Base-by-base conservation (phyloP, 2,113 vertebrate genomes). In the Alligator mississippiensis region DNA sequence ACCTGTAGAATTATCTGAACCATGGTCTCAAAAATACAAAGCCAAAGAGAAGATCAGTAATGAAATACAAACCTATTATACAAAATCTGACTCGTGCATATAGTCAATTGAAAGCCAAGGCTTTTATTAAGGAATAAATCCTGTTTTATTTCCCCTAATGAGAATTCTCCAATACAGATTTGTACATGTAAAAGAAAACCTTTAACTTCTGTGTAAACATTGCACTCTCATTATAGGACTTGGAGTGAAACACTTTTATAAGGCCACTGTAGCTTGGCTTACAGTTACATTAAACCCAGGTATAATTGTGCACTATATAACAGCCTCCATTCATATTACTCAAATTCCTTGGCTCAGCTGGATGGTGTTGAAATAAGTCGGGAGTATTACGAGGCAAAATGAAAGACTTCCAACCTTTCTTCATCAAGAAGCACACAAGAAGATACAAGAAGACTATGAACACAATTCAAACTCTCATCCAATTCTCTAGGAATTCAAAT, bases 231-330 rank as follows among this genome's bases (percentile, higher is more conserved):
- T 47, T 90, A 70, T 74, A 77, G 79, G 92, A 90, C 18, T 94
- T 62, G 1, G 3, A 92, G 76, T 28, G 60, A 74, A 59, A 5
- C 16, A 80, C 58, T 34, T 92, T 92, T 92, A 60, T 75, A 84
- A 94, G 72, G 28, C 58, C 30, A 79, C 93, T 91, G 95, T 68
- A 90, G 27, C 55, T 88, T 75, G 81, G n/a, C 60, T 91, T 92
- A 90, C 28, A 89, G 80, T 34, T 92, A 68, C 90, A 79, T 89
- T 90, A 79, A 82, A 66, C 77, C 25, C 72, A 82, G 0, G 0
- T 94, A 93, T 96, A 98, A 96, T 95, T 90, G 86, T 57, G 81
- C 61, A 90, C 93, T 93, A 88, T 94, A 95, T 90, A 90, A 96
- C 16, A 94, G 30, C 61, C n/a, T 93, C 85, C 74, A 92, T 94